Conservation (phyloP, 2,888 invertebrate genomes). For the Autographa pulchrina region DNA sequence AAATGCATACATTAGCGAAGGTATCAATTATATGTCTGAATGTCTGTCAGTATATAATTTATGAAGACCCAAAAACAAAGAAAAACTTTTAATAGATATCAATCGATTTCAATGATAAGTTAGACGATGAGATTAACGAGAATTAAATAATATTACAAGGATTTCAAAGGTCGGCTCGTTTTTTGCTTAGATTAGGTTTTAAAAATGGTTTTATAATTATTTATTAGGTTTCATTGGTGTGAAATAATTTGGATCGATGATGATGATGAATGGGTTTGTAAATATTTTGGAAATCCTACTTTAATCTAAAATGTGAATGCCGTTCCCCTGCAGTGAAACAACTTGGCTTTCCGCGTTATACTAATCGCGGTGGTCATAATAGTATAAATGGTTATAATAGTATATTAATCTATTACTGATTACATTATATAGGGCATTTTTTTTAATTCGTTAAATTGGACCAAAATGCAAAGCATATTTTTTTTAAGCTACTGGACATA, state of each 20-base stretch:
- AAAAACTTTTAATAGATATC: conserved; percentile 30
- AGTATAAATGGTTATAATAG: no score
- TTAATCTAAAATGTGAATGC: no score
- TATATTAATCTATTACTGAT: no score
- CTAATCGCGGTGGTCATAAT: no score
- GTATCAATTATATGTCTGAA: conserved; percentile 45
- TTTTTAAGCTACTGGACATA: no score
- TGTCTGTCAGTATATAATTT: conserved; percentile 49
- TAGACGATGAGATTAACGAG: conserved; percentile 29
- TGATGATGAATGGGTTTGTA: no score
- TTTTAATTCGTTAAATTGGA: no score
- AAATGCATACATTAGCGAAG: conserved; percentile 51
- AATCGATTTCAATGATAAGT: conserved; percentile 36
- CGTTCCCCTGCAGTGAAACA: no score
- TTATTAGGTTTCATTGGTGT: neutral
- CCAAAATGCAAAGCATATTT: no score
- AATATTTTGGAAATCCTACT: no score
- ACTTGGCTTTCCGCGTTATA: no score
- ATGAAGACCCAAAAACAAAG: conserved; percentile 46
- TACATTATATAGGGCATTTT: no score
- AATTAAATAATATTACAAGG: conserved; percentile 21
- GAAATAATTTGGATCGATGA: neutral
- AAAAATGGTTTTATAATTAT: neutral
- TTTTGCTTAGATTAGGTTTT: conserved; percentile 23
- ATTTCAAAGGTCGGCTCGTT: conserved; percentile 7